Evolutionary conservation across 2,888 invertebrate genomes (phyloP).

Genomic region (Heliconius aoede): DNA sequence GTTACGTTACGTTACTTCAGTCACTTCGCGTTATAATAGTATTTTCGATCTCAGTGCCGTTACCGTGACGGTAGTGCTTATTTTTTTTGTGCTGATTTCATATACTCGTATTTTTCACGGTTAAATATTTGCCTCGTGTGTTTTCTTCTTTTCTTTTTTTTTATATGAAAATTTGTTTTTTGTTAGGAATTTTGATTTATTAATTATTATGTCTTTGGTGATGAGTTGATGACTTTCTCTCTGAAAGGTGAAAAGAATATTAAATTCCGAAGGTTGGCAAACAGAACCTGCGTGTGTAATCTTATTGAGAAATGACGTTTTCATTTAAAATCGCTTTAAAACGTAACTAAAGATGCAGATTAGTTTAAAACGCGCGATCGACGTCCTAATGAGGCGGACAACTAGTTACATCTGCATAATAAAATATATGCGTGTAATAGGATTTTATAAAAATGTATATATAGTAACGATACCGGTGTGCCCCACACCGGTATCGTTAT

Average conservation of each 20-base stretch:
- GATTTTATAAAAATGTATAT: conserved; percentile 8
- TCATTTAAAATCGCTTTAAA: neutral
- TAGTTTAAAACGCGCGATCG: neutral
- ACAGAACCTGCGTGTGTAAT: too few relatives aligned
- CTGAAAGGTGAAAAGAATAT: too few relatives aligned
- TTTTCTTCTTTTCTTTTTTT: neutral
- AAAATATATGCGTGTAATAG: neutral
- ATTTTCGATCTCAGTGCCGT: conserved; percentile 64
- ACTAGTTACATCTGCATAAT: neutral
- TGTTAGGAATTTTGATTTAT: too few relatives aligned
- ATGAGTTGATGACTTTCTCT: too few relatives aligned
- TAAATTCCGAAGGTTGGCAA: neutral
- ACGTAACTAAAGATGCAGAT: neutral
- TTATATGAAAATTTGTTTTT: too few relatives aligned
- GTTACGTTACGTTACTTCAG: conserved; percentile 35
- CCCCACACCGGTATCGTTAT: too few relatives aligned
- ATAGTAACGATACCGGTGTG: too few relatives aligned
- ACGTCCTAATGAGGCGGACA: conserved; percentile 7
- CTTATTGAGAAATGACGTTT: too few relatives aligned
- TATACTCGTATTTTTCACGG: conserved; percentile 21
- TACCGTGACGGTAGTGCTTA: conserved; percentile 60
- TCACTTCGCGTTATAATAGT: conserved; percentile 27
- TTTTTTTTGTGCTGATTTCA: conserved; percentile 35
- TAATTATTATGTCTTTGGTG: neutral
- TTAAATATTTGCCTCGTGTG: neutral